Evolutionary conservation across 2,797 vertebrate species (phyloP), one percentile per base, ranked within the genome.

Genomic region (Fistularia commersonii): DNA sequence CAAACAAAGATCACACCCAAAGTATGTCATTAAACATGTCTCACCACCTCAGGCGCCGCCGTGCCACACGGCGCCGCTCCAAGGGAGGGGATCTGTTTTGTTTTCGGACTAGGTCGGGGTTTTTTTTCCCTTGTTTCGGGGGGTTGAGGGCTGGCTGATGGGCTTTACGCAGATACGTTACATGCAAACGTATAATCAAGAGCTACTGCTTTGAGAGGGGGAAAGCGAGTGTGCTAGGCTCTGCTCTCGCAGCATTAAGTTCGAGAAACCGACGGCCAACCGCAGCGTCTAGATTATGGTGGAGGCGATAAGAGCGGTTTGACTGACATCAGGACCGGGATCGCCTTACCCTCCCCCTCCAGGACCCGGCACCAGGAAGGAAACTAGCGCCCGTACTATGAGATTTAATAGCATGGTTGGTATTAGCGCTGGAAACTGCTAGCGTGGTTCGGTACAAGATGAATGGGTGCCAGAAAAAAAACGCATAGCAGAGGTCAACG

Each of bases 241-340:
- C 66, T 0, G 41, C 64, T 72, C 66, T 69, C 76, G 52, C 43
- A 6, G 58, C 31, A 32, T 87, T 53, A 3, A 50, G 66, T 88
- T 87, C 78, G 83, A 76, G 49, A 75, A 66, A n/a, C 5, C 35
- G 58, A 59, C 67, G 55, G 75, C 69, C 56, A 50, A 80, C 76
- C 67, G 38, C 58, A 43, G 39, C 65, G 56, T 74, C 64, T 62
- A 70, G 64, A 85, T 86, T 81, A 83, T 74, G 72, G 64, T 41
- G 65, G 49, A 70, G 48, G 70, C 45, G 82, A 86, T 87, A 87
- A 88, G 79, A 77, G 76, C 31, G 45, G 60, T 78, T 72, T 74
- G 67, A 83, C 69, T 63, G 76, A 80, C 72, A 69, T 42, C 51
- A 53, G 56, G 63, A 63, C 9, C 10, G 11, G 47, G 64, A 74